Evolutionary conservation across 2,888 invertebrate species (phyloP).

Genomic region (Azorinus chamasolen): DNA sequence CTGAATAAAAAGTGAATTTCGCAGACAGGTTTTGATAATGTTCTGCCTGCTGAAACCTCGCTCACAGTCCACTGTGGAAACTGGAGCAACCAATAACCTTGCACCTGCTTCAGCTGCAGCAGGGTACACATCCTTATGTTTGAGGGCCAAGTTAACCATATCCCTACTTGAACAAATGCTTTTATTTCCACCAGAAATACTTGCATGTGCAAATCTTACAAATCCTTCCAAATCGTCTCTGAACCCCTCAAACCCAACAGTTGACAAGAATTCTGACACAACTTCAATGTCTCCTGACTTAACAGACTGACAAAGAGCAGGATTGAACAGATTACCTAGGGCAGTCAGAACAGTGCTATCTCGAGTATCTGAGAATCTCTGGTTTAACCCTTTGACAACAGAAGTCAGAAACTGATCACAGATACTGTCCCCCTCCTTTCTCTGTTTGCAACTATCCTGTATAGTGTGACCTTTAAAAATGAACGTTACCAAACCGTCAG

Average conservation of each 20-base stretch:
- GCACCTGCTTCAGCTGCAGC: too few relatives aligned
- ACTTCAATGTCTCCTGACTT: conserved; percentile 4
- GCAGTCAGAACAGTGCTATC: conserved; percentile 9
- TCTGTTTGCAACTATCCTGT: conserved; percentile 55
- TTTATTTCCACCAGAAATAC: background rate
- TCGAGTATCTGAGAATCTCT: conserved; percentile 29
- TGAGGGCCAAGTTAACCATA: conserved; percentile 15
- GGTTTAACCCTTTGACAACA: conserved; percentile 39
- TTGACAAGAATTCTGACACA: conserved; percentile 14
- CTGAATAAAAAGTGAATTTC: too few relatives aligned
- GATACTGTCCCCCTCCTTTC: conserved; percentile 43
- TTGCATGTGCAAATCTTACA: conserved; percentile 4
- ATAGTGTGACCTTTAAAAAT: conserved; percentile 57
- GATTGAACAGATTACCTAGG: conserved; percentile 23
- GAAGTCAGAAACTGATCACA: conserved; percentile 44
- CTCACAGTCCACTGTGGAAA: too few relatives aligned
- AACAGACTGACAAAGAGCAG: background rate
- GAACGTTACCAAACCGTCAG: conserved; percentile 54
- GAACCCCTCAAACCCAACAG: too few relatives aligned
- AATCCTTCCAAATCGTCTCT: too few relatives aligned
- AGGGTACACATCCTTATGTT: conserved; percentile 1
- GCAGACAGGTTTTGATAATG: too few relatives aligned
- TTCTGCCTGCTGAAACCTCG: too few relatives aligned
- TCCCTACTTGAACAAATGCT: background rate
- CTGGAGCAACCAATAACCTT: too few relatives aligned